These are phyloP conservation scores for Pterostichus niger DNA, from an alignment of 2,888 invertebrate species.

Conservation along the genomic window DNA sequence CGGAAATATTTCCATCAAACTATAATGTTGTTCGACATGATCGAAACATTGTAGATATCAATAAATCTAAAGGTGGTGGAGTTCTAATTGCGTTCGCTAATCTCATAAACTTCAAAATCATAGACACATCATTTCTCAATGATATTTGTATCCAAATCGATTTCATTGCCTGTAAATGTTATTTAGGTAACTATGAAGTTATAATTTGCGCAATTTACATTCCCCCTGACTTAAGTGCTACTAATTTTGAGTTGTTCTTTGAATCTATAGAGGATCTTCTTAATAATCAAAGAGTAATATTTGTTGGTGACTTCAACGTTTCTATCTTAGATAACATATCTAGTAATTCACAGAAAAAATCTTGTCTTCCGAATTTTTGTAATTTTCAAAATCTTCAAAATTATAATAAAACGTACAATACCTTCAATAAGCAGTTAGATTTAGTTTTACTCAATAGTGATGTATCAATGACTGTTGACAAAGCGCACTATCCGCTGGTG, in stretches of 20 bases:
- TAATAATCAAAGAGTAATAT: neutral
- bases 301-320: neutral
- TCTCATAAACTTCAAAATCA: neutral
- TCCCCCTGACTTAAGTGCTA: neutral
- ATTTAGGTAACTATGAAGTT: neutral
- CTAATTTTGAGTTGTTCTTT: neutral
- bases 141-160: too few species aligned
- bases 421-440: too few species aligned
- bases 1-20: neutral
- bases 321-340: neutral
- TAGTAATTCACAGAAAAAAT: too few species aligned
- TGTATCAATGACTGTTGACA: too few species aligned
- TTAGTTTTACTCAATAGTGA: too few species aligned
- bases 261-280: neutral
- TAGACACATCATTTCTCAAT: neutral
- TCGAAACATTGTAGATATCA: neutral
- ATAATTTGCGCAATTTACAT: constrained; percentile 3
- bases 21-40: constrained; percentile 10
- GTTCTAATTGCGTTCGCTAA: neutral
- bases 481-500: too few species aligned
- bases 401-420: too few species aligned
- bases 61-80: neutral
- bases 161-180: constrained; percentile 18
- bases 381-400: too few species aligned
- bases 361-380: too few species aligned